Percentiles rank a stretch among this genome's conserved stretches.
Evolutionary conservation across 2,797 vertebrate species (phyloP).

Genomic region (Urocyon cinereoargenteus): DNA sequence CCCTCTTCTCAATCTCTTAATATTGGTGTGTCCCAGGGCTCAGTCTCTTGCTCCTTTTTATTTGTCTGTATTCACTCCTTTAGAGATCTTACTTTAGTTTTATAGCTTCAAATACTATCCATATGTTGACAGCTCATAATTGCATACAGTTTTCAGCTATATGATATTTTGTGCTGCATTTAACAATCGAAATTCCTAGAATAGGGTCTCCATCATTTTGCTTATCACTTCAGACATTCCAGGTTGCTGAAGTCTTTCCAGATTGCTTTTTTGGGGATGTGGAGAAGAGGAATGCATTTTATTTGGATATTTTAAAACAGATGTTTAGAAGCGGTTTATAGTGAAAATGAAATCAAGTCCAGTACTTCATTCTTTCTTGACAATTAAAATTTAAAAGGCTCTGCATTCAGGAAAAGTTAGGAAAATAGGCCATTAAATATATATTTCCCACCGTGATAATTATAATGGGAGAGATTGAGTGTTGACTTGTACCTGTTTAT

Average conservation of each 20-base stretch:
- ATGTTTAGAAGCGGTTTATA: neutral
- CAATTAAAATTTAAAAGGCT: neutral
- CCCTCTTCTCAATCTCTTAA: neutral
- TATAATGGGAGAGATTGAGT: neutral
- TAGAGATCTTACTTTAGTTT: neutral
- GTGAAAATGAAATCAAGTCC: neutral
- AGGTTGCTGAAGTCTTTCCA: neutral
- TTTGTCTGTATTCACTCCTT: neutral
- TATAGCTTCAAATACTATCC: neutral
- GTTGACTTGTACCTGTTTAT: neutral
- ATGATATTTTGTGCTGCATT: neutral
- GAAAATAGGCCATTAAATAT: neutral
- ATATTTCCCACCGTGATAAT: neutral
- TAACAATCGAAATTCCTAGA: neutral
- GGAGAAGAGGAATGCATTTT: neutral
- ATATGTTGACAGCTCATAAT: neutral
- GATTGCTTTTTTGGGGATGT: neutral
- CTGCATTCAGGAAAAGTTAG: conserved; percentile 5
- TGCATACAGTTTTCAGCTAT: neutral
- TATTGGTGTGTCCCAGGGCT: neutral
- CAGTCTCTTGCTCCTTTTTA: neutral
- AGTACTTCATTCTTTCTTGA: neutral
- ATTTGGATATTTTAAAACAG: conserved; percentile 19
- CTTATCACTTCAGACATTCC: neutral
- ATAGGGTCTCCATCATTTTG: neutral